Evolutionary conservation across 2,113 vertebrate species (phyloP), one percentile per base, ranked within the genome.

Genomic region (Paradoxurus hermaphroditus): DNA sequence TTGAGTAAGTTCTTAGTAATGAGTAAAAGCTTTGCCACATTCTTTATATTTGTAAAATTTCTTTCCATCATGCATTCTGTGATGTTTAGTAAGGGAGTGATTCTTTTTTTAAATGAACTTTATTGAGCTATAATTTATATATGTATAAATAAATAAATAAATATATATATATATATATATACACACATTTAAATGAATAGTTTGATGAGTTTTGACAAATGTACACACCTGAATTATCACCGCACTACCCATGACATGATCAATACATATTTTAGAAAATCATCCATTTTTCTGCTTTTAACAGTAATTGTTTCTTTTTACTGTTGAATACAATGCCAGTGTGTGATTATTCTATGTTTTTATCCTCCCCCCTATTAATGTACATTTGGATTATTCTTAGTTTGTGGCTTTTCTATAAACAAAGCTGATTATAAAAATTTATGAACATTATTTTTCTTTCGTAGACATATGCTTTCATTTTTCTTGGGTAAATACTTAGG

Each of bases 131-230:
- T 44, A 78, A 84, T 53, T 75, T 84, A n/a, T 49, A 68, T 62
- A 67, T 16, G 68, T 39, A 44, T 31, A 44, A n/a, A n/a, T n/a
- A n/a, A n/a, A n/a, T n/a, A n/a, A n/a, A n/a, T n/a, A n/a, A n/a
- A n/a, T 84, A n/a, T 49, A 68, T 84, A n/a, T 49, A 68, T 84
- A n/a, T 49, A 68, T 62, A 67, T 16, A 75, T 39, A 44, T 31
- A 44, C 65, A 63, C 44, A 82, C 15, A 82, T 59, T 77, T 29
- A 93, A 88, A 27, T 51, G 67, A 62, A 91, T 56, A 36, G 7
- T n/a, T 91, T 5, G 31, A 82, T 82, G 88, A 63, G 18, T 70
- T 92, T 63, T 92, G 51, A 97, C 62, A 79, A 36, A 92, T 84
- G 23, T 34, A 8, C 72, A 7, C 3, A 53, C 51, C 31, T 27